Conservation (phyloP, 1,140 invertebrate species). For the Oryctes rhinoceros region DNA sequence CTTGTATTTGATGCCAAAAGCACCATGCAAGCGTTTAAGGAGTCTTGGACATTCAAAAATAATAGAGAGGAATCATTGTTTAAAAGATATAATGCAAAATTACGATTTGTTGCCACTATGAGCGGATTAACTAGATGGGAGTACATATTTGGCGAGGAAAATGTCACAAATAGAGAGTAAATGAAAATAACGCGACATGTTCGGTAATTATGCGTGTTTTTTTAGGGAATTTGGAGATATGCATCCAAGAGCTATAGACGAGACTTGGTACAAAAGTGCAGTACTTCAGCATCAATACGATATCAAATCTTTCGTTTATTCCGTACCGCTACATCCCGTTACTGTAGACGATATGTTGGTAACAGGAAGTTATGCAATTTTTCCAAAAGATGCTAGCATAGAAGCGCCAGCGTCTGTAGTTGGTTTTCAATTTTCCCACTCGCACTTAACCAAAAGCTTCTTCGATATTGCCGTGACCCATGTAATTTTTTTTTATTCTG, state of each 20-base stretch:
- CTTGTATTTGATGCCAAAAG: slow-evolving; percentile 88
- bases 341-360: slow-evolving; percentile 69
- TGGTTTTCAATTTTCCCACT: slow-evolving; percentile 83
- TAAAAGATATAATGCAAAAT: slow-evolving; percentile 71
- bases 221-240: slow-evolving; percentile 79
- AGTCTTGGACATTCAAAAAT: slow-evolving; percentile 66
- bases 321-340: slow-evolving; percentile 76
- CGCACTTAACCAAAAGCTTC: slow-evolving; percentile 72
- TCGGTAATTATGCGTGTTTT: slow-evolving; percentile 16
- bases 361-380: slow-evolving; percentile 86
- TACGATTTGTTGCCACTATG: slow-evolving; percentile 86
- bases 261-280: slow-evolving; percentile 91
- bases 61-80: slow-evolving; percentile 64
- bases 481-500: neutral
- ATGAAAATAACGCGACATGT: neutral
- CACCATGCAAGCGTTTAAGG: slow-evolving; percentile 75
- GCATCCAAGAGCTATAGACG: slow-evolving; percentile 83
- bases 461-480: slow-evolving; percentile 68
- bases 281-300: slow-evolving; percentile 84
- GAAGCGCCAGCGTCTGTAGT: slow-evolving; percentile 88
- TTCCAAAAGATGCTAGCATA: slow-evolving; percentile 77
- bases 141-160: slow-evolving; percentile 68
- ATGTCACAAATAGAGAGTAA: slow-evolving; percentile 41
- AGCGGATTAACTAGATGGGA: slow-evolving; percentile 89
- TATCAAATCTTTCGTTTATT: slow-evolving; percentile 78